These are phyloP conservation scores for Furnarius figulus DNA, from an alignment of 2,113 vertebrate genomes.

Conservation along the genomic window DNA sequence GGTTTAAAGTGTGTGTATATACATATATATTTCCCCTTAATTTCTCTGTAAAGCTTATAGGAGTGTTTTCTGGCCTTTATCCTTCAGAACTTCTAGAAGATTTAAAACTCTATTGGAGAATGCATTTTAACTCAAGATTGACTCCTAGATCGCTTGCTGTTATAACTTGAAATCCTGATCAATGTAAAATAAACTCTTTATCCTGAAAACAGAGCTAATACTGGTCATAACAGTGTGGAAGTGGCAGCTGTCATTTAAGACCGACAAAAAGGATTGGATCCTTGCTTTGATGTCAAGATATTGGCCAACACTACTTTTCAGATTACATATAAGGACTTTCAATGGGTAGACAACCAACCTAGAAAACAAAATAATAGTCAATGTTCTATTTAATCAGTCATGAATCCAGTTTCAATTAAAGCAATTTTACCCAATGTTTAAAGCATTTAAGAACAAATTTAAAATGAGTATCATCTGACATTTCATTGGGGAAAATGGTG, in stretches of 20 bases:
- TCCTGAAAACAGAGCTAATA: background rate
- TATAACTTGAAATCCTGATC: background rate
- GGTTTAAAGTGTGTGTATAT: background rate
- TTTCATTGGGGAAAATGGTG: background rate
- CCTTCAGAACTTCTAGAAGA: background rate
- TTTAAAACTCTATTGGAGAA: background rate
- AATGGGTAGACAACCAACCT: background rate
- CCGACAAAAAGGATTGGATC: background rate
- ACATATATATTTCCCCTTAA: background rate
- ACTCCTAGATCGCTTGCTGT: background rate
- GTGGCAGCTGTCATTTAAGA: background rate
- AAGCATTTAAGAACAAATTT: background rate
- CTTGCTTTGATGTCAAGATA: background rate
- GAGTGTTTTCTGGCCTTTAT: background rate
- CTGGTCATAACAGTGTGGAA: background rate
- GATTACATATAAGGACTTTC: background rate
- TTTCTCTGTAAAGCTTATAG: background rate
- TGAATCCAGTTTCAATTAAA: background rate
- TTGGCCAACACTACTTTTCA: background rate
- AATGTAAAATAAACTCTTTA: background rate
- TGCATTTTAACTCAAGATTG: background rate
- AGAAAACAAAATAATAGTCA: background rate
- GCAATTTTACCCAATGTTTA: background rate
- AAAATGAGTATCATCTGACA: background rate
- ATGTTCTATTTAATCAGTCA: background rate